Conservation (phyloP, 2,888 invertebrate species). For the Ectemnius continuus region DNA sequence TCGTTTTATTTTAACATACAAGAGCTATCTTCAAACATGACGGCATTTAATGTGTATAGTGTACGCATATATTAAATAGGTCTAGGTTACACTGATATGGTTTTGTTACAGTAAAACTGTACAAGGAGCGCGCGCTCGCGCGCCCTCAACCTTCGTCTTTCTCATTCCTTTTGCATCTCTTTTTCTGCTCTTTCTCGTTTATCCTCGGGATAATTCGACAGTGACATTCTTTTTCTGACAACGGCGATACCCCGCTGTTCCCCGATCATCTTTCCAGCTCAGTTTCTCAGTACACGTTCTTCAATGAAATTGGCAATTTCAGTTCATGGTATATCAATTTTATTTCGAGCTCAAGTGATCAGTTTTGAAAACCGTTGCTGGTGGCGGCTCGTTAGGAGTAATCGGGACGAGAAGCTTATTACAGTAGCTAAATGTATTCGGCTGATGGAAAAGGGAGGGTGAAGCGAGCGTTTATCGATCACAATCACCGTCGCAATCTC, state of each 20-base stretch:
- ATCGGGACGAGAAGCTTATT: background rate
- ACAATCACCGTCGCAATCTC: conserved; percentile 8
- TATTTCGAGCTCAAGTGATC: too few species aligned
- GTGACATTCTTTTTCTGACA: too few species aligned
- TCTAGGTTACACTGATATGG: conserved; percentile 70
- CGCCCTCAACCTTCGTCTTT: conserved; percentile 13
- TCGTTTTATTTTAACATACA: conserved; percentile 71
- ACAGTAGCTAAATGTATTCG: conserved; percentile 4
- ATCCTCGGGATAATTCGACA: background rate
- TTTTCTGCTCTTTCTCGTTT: background rate
- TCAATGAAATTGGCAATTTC: too few species aligned
- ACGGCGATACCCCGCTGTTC: too few species aligned
- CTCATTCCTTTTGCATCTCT: background rate
- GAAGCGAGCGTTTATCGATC: conserved; percentile 5
- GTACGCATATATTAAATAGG: conserved; percentile 60
- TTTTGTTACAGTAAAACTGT: conserved; percentile 61
- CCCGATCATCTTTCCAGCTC: too few species aligned
- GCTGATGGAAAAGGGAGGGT: background rate
- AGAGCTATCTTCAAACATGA: conserved; percentile 68
- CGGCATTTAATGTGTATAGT: conserved; percentile 53
- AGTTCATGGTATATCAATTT: too few species aligned
- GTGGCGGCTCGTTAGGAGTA: background rate
- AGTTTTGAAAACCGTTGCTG: background rate
- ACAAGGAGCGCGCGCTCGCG: conserved; percentile 42
- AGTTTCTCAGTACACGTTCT: too few species aligned